phyloP scores from a whole-genome alignment of 2,113 vertebrate genomes.

The Phaetusa simplex region DNA sequence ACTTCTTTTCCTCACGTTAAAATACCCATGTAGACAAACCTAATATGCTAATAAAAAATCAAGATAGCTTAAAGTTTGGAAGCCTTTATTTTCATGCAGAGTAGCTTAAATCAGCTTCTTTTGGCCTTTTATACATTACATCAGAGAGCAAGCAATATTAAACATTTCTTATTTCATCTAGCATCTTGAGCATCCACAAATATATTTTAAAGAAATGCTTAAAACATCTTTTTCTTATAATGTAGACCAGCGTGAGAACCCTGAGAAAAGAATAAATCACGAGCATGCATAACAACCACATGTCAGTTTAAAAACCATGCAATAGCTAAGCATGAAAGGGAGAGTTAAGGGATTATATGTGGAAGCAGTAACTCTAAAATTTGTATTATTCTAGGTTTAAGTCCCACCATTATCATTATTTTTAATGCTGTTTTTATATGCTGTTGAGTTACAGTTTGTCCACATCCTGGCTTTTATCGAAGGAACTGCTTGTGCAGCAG shows the following conservation, averaged over 20 bases:
- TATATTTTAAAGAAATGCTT: neutral
- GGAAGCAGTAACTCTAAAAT: neutral
- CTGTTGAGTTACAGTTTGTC: conserved; percentile 9
- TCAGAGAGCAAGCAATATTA: neutral
- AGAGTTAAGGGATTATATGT: neutral
- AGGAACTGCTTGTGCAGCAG: conserved; percentile 5
- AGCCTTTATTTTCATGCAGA: neutral
- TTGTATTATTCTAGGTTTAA: neutral
- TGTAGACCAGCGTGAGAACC: neutral
- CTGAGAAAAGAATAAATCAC: conserved; percentile 5
- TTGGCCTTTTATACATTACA: neutral
- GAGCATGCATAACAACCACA: neutral
- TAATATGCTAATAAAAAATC: neutral
- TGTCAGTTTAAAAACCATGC: neutral
- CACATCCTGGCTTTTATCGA: neutral
- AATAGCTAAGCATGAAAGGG: neutral
- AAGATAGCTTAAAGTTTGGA: neutral
- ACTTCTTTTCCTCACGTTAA: neutral
- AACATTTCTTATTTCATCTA: neutral
- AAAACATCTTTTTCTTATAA: neutral
- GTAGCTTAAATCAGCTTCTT: neutral
- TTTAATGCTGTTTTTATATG: conserved; percentile 4
- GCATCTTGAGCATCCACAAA: neutral
- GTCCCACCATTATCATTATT: neutral
- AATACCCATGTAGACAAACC: neutral